Percentiles rank a stretch among this genome's conserved stretches.
phyloP scores from a whole-genome alignment of 2,888 invertebrate species.

The Hirtodrosophila histrioides region DNA sequence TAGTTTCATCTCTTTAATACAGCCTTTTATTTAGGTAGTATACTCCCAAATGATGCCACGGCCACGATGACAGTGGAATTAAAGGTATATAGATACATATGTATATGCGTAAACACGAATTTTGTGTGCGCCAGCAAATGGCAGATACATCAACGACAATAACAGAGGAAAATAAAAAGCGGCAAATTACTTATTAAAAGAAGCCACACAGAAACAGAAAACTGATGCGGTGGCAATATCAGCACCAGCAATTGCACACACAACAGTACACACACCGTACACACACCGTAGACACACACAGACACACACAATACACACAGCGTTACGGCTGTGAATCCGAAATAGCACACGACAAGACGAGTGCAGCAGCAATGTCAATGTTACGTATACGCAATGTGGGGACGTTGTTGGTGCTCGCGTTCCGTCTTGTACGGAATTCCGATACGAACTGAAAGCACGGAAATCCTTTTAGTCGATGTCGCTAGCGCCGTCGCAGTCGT shows the following conservation, averaged over 20 bases:
- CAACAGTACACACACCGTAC: constrained; percentile 7
- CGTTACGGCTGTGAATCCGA: constrained; percentile 46
- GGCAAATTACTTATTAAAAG: constrained; percentile 52
- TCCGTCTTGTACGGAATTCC: constrained; percentile 65
- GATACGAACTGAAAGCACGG: constrained; percentile 63
- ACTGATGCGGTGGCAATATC: constrained; percentile 22
- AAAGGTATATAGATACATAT: not conserved
- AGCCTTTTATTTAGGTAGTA: not conserved
- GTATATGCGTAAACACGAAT: constrained; percentile 24
- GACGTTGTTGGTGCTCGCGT: constrained; percentile 13
- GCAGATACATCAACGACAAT: constrained; percentile 25
- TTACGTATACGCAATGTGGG: constrained; percentile 36
- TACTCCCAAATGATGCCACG: constrained; percentile 4
- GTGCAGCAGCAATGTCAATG: constrained; percentile 27
- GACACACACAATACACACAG: constrained; percentile 21
- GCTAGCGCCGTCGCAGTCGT: constrained; percentile 26
- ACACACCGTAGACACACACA: constrained; percentile 3
- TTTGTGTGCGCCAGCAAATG: constrained; percentile 25
- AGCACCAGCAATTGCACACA: constrained; percentile 19
- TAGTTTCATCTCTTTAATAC: constrained; percentile 15
- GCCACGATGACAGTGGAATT: constrained; percentile 1
- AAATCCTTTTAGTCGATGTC: constrained; percentile 60
- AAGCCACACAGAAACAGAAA: constrained; percentile 52
- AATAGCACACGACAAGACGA: constrained; percentile 52
- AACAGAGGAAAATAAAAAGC: constrained; percentile 28